A percentile compares a stretch with the other conserved stretches of the same genome.
Conservation (phyloP, 64 coral and sea anemone genomes). For the Porites australiensis region DNA sequence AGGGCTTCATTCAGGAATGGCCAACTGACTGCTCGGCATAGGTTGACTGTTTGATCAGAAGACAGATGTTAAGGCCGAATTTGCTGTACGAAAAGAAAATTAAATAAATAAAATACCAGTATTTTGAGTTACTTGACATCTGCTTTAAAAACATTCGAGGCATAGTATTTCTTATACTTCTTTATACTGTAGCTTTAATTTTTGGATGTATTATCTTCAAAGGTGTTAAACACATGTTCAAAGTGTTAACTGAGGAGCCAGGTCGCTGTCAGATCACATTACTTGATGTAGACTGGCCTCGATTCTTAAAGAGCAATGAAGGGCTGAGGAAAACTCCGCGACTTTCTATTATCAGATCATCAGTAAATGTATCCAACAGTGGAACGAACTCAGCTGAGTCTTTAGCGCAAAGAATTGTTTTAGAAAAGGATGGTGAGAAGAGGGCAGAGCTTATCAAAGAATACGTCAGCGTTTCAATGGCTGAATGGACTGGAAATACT, state of each 20-base stretch:
- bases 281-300: constrained; percentile 27
- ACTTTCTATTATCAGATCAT: background rate
- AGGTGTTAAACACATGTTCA: constrained; percentile 26
- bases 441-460: constrained; percentile 3
- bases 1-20: no score
- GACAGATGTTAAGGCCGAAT: no score
- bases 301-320: background rate
- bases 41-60: no score
- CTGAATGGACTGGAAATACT: constrained; percentile 18
- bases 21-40: no score
- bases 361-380: background rate
- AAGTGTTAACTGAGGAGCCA: constrained; percentile 10
- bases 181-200: no score
- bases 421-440: constrained; percentile 23
- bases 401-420: constrained; percentile 3
- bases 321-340: background rate
- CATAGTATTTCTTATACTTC: no score
- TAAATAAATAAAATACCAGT: no score
- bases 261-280: constrained; percentile 17
- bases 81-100: no score
- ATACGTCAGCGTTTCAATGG: background rate
- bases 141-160: no score
- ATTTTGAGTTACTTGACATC: no score
- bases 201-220: background rate
- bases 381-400: background rate